Evolutionary conservation across 2,797 vertebrate genomes (phyloP).

Genomic region (Borostomias antarcticus): DNA sequence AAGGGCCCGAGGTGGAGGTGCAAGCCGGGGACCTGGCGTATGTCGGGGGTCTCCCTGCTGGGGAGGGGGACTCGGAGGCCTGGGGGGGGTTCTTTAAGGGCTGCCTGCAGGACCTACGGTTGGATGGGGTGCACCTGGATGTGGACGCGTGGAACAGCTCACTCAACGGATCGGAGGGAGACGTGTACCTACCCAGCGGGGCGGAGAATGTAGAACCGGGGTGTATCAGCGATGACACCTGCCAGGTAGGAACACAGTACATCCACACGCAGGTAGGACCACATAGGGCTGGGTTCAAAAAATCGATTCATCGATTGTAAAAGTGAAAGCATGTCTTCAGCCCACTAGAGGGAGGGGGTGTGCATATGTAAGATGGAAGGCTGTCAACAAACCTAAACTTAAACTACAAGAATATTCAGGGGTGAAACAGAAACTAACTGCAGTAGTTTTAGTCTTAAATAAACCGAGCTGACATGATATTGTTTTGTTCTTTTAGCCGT

Average conservation of each 20-base stretch:
- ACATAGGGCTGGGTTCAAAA: too few species aligned
- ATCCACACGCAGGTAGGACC: too few species aligned
- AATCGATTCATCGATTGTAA: too few species aligned
- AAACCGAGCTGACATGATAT: not conserved
- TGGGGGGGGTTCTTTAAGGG: conserved; percentile 92
- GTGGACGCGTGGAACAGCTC: conserved; percentile 47
- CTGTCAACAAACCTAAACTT: too few species aligned
- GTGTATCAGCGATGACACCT: conserved; percentile 87
- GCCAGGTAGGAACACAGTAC: conserved; percentile 76
- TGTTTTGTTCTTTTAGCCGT: conserved; percentile 43
- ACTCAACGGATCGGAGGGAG: conserved; percentile 32
- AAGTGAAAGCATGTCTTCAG: too few species aligned
- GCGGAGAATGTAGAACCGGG: conserved; percentile 73
- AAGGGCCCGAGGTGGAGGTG: conserved; percentile 60
- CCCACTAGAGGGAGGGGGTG: too few species aligned
- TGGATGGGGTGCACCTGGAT: conserved; percentile 76
- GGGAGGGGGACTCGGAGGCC: conserved; percentile 37
- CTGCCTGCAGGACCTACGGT: conserved; percentile 88
- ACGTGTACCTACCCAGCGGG: conserved; percentile 57
- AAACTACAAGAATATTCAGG: not conserved
- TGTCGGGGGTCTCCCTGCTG: conserved; percentile 78
- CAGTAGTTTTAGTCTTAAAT: not conserved
- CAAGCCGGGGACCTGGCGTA: conserved; percentile 68
- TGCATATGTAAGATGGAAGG: too few species aligned
- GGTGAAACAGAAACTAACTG: not conserved